Base-by-base conservation (phyloP, 1,140 invertebrate genomes). In the Hesperophylax magnus region DNA sequence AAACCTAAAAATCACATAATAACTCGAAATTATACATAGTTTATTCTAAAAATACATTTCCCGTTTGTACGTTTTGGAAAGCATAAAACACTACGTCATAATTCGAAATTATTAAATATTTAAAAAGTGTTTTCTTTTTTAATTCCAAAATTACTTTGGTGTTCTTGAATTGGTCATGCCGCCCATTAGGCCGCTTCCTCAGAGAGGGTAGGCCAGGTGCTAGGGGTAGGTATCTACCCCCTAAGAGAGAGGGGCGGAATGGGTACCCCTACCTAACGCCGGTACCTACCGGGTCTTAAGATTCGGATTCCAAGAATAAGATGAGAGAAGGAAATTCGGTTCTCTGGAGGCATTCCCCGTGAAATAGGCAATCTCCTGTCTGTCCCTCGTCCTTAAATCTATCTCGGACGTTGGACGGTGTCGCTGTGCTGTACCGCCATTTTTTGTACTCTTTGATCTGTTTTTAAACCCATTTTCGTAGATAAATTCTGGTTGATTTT, bases 361-460 rank as follows among this genome's bases (percentile, higher is more conserved):
- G 84, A 84, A 84, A 84, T 84, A 84, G 81, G 81, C 81, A 81
- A 84, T 84, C 84, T 84, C 84, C 84, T 81, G 77, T 77, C 52
- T 58, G 77, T 80, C 79, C 82, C 71, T 80, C 72, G 76, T 78
- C 81, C 65, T 78, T 84, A 81, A 84, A 84, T 81, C 56, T 75
- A 84, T 84, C 82, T 84, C 60, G 82, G 82, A 81, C 82, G 76
- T 20, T 14, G 39, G 39, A 47, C 39, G 39, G 39, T 47, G 39
- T 47, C 39, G 39, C 3, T 47, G 39, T 56, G 79, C 79, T 77
- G 17, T 52, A 34, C 9, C 34, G n/a, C 17, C 65, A 47, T 39
- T 69, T 61, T 75, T 58, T 75, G 2, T 69, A 27, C 20, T 34
- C 65, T 69, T 69, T 69, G 65, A 69, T 69, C 65, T 69, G 34